Evolutionary conservation across 2,888 invertebrate genomes (phyloP).

Genomic region (Diaprepes abbreviatus): DNA sequence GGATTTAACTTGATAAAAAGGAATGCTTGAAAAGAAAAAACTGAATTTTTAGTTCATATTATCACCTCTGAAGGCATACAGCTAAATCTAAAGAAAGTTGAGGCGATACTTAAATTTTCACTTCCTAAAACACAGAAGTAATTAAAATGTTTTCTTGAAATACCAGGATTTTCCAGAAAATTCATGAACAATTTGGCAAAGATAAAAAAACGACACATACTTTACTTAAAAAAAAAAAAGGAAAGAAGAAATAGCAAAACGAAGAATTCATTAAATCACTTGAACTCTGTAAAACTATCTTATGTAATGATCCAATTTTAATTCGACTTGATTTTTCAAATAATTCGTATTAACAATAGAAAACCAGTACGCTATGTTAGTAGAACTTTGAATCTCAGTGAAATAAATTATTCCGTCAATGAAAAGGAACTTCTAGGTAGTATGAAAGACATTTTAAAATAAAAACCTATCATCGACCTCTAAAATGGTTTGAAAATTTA

Average conservation of each 20-base stretch:
- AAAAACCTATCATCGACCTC: conserved; percentile 50
- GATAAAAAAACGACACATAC: neutral
- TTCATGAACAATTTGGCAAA: neutral
- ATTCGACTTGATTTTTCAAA: conserved; percentile 6
- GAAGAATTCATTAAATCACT: conserved; percentile 9
- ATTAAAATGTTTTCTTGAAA: neutral
- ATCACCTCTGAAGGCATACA: conserved; percentile 32
- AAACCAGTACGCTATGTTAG: conserved; percentile 15
- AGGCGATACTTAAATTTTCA: conserved; percentile 28
- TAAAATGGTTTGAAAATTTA: conserved; percentile 49
- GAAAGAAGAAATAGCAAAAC: neutral
- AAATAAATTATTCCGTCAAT: conserved; percentile 17
- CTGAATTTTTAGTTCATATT: conserved; percentile 28
- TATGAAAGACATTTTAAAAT: conserved; percentile 13
- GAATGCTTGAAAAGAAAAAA: conserved; percentile 15
- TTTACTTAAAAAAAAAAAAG: conserved; percentile 6
- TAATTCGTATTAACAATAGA: conserved; percentile 3
- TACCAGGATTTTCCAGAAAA: no score
- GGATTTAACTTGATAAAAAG: no score
- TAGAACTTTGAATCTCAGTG: conserved; percentile 12
- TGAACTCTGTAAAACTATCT: conserved; percentile 4
- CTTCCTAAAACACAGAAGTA: neutral
- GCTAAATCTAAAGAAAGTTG: conserved; percentile 23
- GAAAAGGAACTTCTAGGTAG: conserved; percentile 17
- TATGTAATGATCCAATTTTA: conserved; percentile 9